Evolutionary conservation across 2,113 vertebrate genomes (phyloP).

Genomic region (Bos taurus): ARS-UCD2.0 NC_037345.1:62949001-62949500

Average conservation of each 20-base stretch:
- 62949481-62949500: not conserved
- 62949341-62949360: not conserved
- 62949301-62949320: not conserved
- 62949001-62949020: rapidly evolving
- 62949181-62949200: not conserved
- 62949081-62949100: not conserved
- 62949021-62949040: not conserved
- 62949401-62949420: not conserved
- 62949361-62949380: not conserved
- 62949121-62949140: not conserved
- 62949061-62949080: not conserved
- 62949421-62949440: not conserved
- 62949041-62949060: too few species aligned
- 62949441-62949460: not conserved
- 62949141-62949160: rapidly evolving
- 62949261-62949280: not conserved
- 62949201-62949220: not conserved
- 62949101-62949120: too few species aligned
- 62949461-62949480: not conserved
- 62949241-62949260: rapidly evolving
- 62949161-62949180: rapidly evolving
- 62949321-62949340: not conserved
- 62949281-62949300: not conserved
- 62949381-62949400: not conserved
- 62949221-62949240: not conserved